These are phyloP conservation scores for Aelia acuminata DNA, from an alignment of 2,888 invertebrate genomes.

Conservation along the genomic window DNA sequence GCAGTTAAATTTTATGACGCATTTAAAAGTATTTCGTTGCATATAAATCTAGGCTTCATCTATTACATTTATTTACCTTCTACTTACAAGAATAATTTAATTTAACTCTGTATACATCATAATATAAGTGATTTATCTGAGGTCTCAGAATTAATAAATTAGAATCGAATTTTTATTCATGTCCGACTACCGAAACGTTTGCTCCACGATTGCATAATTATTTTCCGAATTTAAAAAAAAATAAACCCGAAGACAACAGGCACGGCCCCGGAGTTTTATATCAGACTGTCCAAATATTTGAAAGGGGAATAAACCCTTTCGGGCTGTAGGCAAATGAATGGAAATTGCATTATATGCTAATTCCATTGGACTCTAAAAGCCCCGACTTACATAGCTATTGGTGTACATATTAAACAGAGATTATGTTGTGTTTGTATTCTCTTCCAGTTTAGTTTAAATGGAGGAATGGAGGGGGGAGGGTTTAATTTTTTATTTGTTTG, in stretches of 20 bases:
- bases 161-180: constrained; percentile 18
- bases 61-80: too few species aligned
- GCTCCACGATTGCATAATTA: not conserved
- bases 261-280: not conserved
- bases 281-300: constrained; percentile 13
- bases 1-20: too few species aligned
- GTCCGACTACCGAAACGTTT: not conserved
- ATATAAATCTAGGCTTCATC: too few species aligned
- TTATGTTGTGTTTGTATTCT: not conserved
- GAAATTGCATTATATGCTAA: constrained; percentile 31
- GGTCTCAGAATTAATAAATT: not conserved
- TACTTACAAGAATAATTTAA: not conserved
- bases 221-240: not conserved
- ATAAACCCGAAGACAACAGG: not conserved
- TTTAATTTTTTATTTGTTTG: too few species aligned
- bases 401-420: constrained; percentile 3
- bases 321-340: not conserved
- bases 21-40: too few species aligned
- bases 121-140: not conserved
- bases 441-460: not conserved
- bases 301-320: not conserved
- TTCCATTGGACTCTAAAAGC: not conserved
- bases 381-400: not conserved
- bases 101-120: not conserved
- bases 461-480: too few species aligned